Conservation (phyloP, 2,888 invertebrate species). For the Tetramorium bicarinatum region DNA sequence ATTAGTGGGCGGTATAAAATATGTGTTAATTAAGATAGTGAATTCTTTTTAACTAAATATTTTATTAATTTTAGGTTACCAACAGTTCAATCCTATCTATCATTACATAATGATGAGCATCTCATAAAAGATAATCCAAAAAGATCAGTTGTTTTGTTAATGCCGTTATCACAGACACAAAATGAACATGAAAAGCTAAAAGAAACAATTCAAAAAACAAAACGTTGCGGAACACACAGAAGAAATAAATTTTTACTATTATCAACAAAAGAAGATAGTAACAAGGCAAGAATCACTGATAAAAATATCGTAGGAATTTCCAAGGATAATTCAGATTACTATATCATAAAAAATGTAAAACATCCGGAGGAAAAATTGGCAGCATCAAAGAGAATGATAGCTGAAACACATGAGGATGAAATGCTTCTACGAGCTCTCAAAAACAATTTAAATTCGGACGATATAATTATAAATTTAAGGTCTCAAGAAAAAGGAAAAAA, state of each 20-base stretch:
- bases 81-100: not conserved
- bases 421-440: conserved; percentile 40
- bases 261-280: not conserved
- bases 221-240: conserved; percentile 67
- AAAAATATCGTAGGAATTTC: not conserved
- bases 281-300: not conserved
- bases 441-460: not conserved
- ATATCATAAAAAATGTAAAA: conserved; percentile 12
- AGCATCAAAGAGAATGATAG: not conserved
- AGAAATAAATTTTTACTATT: not conserved
- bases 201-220: conserved; percentile 57
- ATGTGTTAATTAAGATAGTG: not conserved
- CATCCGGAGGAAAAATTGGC: not conserved
- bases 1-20: no score
- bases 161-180: conserved; percentile 30
- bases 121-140: conserved; percentile 5
- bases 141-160: conserved; percentile 5
- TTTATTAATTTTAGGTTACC: conserved; percentile 33
- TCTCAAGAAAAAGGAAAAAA: conserved; percentile 12
- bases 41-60: not conserved
- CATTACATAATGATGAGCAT: not conserved
- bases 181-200: conserved; percentile 29
- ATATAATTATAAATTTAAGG: not conserved
- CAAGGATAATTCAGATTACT: not conserved
- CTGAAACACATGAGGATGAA: not conserved